Evolutionary conservation across 2,888 invertebrate species (phyloP), one percentile per base, ranked within the genome.

Genomic region (Agrochola circellaris): DNA sequence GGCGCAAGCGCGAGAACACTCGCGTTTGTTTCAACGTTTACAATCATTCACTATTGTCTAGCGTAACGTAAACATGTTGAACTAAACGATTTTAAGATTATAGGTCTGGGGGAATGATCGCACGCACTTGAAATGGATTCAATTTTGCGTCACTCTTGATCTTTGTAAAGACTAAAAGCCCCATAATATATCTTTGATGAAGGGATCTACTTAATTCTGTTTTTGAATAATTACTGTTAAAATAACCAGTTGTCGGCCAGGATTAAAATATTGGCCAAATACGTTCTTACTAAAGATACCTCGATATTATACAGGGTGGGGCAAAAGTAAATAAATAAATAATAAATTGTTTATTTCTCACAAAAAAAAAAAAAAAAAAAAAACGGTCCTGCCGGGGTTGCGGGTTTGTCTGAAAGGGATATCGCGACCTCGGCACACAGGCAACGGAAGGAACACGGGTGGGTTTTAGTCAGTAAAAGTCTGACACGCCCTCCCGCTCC

Each of bases 1-100:
- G 75, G 23, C 48, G 69, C 79, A 73, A 69, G 75, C 85, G 75
- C 77, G 65, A 73, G 77, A 86, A 78, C 45, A 82, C 76, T 72
- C 67, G 42, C 74, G 75, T 83, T 85, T 87, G 87, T 87, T 87
- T 77, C 42, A 60, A 56, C 45, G 79, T 81, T 78, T 81, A 83
- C 81, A 83, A 87, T 86, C 79, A 87, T 87, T 87, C 86, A 82
- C 78, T 83, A 87, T 87, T 87, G 87, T 87, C 74, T 86, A 62
- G 65, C 45, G 38, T 85, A 87, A 82, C 87, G 87, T 87, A 87
- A 87, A 88, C 85, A 85, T 75, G 61, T 48, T 74, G 26, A 69
- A 72, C 64, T 80, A 67, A 67, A 71, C 66, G 75, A 75, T 72
- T 69, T 71, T 62, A 60, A 65, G 17, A 76, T 62, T 72, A 64